phyloP scores from a whole-genome alignment of 2,888 invertebrate genomes.

The Troilus luridus region DNA sequence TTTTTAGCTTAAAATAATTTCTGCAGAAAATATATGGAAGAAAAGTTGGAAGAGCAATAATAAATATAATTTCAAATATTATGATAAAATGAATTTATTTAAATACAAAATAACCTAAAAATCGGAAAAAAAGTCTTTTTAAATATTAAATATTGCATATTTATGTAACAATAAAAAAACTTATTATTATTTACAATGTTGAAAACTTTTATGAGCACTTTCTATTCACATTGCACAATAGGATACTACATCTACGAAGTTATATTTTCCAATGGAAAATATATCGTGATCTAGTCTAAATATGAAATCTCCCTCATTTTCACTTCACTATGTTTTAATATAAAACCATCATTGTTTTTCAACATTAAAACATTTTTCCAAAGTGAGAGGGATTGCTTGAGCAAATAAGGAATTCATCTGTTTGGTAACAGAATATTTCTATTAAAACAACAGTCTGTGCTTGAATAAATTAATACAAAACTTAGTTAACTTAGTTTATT shows the following conservation, averaged over 20 bases:
- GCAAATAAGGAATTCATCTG: constrained; percentile 17
- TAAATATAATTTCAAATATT: not conserved
- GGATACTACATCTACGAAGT: constrained; percentile 42
- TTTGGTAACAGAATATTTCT: constrained; percentile 38
- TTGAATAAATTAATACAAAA: not conserved
- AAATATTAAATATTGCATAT: constrained; percentile 19
- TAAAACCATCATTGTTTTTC: not conserved
- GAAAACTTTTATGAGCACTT: not conserved
- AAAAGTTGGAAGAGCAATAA: not conserved
- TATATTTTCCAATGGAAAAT: constrained; percentile 55
- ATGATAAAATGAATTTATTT: constrained; percentile 16
- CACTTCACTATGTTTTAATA: constrained; percentile 49
- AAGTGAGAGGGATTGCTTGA: constrained; percentile 45
- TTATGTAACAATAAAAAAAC: constrained; percentile 15
- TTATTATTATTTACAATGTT: constrained; percentile 33
- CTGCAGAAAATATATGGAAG: not conserved
- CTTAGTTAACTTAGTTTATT: not conserved
- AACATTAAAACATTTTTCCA: constrained; percentile 32
- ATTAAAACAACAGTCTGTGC: constrained; percentile 14
- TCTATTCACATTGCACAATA: not conserved
- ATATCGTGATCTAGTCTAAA: constrained; percentile 50
- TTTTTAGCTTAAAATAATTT: not conserved
- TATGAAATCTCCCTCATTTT: constrained; percentile 10
- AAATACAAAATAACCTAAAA: constrained; percentile 24
- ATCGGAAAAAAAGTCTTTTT: constrained; percentile 39